Percentiles rank a stretch among this genome's conserved stretches.
phyloP scores from a whole-genome alignment of 2,113 vertebrate species.

The Thoracochromis brauschi region DNA sequence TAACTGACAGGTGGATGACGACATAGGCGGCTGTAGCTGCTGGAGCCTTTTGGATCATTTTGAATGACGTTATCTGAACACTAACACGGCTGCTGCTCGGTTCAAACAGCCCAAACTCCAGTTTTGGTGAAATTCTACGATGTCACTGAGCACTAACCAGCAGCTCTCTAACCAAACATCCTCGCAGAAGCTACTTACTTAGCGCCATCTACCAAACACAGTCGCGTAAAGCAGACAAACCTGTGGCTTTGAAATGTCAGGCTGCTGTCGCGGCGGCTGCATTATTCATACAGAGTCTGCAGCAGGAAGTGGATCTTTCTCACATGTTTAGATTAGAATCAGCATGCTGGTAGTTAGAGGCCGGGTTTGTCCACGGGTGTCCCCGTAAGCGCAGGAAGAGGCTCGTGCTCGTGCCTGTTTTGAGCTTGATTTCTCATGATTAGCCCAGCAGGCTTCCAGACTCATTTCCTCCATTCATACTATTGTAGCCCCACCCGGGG shows the following conservation, averaged over 20 bases:
- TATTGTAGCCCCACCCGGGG: background rate
- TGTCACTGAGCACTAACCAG: background rate
- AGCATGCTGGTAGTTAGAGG: background rate
- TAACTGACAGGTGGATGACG: background rate
- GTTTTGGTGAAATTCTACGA: background rate
- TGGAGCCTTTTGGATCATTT: background rate
- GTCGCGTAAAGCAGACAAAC: background rate
- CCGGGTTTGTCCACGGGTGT: background rate
- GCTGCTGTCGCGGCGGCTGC: background rate
- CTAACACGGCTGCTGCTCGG: background rate
- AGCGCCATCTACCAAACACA: background rate
- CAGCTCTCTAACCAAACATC: background rate
- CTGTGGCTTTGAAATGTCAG: background rate
- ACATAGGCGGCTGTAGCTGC: background rate
- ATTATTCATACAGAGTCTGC: background rate
- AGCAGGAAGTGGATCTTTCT: background rate
- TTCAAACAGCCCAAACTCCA: background rate
- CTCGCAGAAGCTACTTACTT: background rate
- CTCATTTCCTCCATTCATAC: slow-evolving; percentile 26
- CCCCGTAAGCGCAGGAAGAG: background rate
- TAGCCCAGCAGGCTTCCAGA: background rate
- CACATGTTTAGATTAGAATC: background rate
- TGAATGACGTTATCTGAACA: background rate
- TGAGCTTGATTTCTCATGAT: slow-evolving; percentile 23
- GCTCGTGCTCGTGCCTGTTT: background rate